A percentile compares a stretch with the other conserved stretches of the same genome.
Conservation (phyloP, 2,113 vertebrate species). For the Boulengeromyrus knoepffleri region DNA sequence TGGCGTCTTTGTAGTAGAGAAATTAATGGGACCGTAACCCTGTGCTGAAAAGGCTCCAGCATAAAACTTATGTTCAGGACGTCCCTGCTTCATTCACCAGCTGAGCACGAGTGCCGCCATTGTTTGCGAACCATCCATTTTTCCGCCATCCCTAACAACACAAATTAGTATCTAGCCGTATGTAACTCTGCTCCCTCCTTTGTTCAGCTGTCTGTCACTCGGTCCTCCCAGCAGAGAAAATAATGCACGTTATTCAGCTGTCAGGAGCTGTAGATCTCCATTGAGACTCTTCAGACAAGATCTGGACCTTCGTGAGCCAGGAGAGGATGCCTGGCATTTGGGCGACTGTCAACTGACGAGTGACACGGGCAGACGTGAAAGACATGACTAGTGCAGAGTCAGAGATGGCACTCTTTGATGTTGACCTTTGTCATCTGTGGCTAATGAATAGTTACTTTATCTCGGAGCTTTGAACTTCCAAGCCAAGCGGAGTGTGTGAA, state of each 20-base stretch:
- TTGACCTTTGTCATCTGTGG: neutral
- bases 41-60: neutral
- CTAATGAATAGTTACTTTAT: neutral
- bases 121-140: neutral
- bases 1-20: neutral
- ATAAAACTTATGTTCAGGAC: neutral
- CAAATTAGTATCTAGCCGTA: neutral
- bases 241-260: slow-evolving; percentile 6
- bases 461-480: neutral
- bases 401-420: neutral
- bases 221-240: neutral
- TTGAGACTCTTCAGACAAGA: neutral
- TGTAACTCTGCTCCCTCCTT: neutral
- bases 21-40: neutral
- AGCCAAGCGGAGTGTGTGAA: neutral
- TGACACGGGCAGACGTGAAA: neutral
- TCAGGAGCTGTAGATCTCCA: neutral
- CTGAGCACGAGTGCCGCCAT: neutral
- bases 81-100: neutral
- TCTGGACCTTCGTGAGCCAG: neutral
- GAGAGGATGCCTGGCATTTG: neutral
- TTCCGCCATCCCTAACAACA: neutral
- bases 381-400: neutral
- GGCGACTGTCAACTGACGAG: neutral
- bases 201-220: neutral